phyloP scores from a whole-genome alignment of 2,113 vertebrate species.

The Gila orcuttii region DNA sequence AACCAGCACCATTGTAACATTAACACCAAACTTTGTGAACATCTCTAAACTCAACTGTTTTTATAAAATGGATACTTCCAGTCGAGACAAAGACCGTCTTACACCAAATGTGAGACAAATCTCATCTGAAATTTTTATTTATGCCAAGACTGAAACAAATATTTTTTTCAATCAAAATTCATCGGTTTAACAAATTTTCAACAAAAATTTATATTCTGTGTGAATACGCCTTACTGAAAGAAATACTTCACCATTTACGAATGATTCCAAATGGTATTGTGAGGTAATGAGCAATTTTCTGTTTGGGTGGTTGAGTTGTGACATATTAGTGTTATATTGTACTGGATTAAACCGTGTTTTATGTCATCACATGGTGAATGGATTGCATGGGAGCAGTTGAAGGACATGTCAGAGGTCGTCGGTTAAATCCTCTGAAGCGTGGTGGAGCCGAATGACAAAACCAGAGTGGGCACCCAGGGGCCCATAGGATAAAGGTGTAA shows the following conservation, averaged over 20 bases:
- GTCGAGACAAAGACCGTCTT: no score
- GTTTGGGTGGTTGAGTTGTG: background rate
- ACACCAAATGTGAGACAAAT: no score
- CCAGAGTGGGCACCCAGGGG: constrained; percentile 38
- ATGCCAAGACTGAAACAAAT: no score
- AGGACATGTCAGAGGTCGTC: background rate
- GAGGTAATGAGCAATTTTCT: background rate
- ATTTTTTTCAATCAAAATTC: background rate
- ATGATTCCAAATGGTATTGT: background rate
- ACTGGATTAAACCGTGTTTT: background rate
- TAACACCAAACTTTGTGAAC: background rate
- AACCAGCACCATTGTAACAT: background rate
- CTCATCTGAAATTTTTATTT: no score
- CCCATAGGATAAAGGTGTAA: constrained; percentile 34
- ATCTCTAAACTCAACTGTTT: no score
- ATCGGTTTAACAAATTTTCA: no score
- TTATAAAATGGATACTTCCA: background rate
- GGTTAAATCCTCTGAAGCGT: background rate
- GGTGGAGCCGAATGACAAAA: background rate
- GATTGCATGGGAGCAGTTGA: background rate
- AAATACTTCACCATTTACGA: background rate
- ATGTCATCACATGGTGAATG: background rate
- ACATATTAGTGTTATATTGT: background rate
- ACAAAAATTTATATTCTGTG: background rate
- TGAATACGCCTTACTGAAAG: background rate